Percentiles rank a stretch among this genome's conserved stretches.
Evolutionary conservation across 2,888 invertebrate species (phyloP).

Genomic region (Zygogramma bicolorata): DNA sequence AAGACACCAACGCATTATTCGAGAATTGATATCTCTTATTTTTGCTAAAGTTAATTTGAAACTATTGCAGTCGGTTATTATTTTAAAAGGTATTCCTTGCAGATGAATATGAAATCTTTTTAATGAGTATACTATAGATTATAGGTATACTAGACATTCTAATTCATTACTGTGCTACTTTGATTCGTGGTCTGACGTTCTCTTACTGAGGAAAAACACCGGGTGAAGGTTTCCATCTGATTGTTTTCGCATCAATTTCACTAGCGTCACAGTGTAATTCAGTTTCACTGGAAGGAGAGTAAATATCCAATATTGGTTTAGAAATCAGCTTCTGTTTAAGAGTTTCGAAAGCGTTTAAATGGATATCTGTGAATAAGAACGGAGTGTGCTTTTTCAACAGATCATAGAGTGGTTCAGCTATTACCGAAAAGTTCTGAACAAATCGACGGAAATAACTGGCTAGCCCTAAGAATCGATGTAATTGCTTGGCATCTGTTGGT

Average conservation of each 20-base stretch:
- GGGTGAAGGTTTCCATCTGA: constrained; percentile 52
- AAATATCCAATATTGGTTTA: constrained; percentile 54
- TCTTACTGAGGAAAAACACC: constrained; percentile 57
- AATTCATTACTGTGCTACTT: constrained; percentile 57
- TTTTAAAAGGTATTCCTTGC: background rate
- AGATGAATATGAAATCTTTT: background rate
- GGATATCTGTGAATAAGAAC: constrained; percentile 48
- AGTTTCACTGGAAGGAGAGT: constrained; percentile 53
- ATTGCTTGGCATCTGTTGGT: constrained; percentile 33
- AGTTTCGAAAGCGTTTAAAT: constrained; percentile 38
- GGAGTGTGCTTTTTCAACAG: constrained; percentile 44
- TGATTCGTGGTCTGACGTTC: constrained; percentile 51
- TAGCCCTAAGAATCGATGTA: constrained; percentile 28
- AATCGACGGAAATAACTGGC: constrained; percentile 50
- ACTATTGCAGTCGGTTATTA: constrained; percentile 20
- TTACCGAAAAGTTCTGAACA: constrained; percentile 29
- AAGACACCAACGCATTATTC: constrained; percentile 33
- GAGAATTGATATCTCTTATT: background rate
- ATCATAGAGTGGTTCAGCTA: constrained; percentile 55
- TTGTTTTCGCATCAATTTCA: constrained; percentile 56
- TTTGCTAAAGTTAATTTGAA: constrained; percentile 15
- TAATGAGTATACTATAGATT: background rate
- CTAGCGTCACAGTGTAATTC: constrained; percentile 61
- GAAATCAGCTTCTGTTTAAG: constrained; percentile 40
- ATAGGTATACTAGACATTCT: constrained; percentile 46